Conservation (phyloP, 2,113 vertebrate genomes). For the Charadrius vociferus region DNA sequence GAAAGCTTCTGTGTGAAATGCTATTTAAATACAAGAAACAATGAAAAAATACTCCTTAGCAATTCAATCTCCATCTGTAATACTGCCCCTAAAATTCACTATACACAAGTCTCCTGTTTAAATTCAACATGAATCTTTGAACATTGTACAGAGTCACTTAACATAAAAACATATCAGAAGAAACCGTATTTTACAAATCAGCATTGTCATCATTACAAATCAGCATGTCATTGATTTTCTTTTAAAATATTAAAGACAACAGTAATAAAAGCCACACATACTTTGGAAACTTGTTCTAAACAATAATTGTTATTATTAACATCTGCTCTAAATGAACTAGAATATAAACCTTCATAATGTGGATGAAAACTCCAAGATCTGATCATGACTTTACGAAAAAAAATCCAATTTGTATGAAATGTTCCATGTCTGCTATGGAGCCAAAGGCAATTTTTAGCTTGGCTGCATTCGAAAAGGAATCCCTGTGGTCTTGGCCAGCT, state of each 20-base stretch:
- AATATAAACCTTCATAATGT: background rate
- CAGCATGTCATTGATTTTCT: background rate
- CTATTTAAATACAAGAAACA: background rate
- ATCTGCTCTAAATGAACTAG: background rate
- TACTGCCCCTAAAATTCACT: background rate
- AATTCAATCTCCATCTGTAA: background rate
- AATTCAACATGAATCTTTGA: background rate
- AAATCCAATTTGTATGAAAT: background rate
- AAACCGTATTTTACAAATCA: background rate
- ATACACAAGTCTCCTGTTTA: background rate
- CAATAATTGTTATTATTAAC: background rate
- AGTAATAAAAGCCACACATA: background rate
- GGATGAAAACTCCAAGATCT: background rate
- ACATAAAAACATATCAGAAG: background rate
- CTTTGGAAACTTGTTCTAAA: background rate
- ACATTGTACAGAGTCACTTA: background rate
- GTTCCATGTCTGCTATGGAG: background rate
- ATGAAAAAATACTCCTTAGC: background rate
- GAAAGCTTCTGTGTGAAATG: background rate
- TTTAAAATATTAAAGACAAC: background rate
- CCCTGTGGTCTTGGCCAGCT: background rate
- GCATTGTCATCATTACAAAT: background rate
- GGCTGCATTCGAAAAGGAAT: conserved; percentile 57
- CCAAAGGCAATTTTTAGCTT: conserved; percentile 63
- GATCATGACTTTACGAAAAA: background rate